phyloP scores from a whole-genome alignment of 2,888 invertebrate species.

The Brachypalpus laphriformis region DNA sequence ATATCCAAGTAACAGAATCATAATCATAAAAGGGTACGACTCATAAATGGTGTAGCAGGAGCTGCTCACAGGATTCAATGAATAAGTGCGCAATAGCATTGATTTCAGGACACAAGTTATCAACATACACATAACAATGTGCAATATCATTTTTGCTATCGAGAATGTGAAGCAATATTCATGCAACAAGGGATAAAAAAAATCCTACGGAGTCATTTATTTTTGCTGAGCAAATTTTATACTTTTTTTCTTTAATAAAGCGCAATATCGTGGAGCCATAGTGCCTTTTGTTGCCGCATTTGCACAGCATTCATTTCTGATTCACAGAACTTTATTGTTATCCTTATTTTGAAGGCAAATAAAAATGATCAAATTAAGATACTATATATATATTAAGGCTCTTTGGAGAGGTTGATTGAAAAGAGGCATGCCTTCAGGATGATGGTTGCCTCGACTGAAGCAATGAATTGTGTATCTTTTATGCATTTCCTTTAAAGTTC shows the following conservation, averaged over 20 bases:
- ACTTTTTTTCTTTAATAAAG: constrained; percentile 48
- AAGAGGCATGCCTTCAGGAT: background rate
- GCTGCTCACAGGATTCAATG: background rate
- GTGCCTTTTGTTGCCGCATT: constrained; percentile 19
- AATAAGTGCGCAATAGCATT: background rate
- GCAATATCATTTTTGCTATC: background rate
- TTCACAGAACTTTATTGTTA: constrained; percentile 29
- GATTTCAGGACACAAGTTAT: background rate
- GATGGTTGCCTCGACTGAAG: background rate
- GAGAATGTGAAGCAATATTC: constrained; percentile 23
- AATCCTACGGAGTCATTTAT: background rate
- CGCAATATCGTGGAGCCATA: background rate
- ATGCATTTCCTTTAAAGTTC: background rate
- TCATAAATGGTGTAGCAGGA: constrained; percentile 26
- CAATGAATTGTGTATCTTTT: background rate
- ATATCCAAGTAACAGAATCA: constrained; percentile 63
- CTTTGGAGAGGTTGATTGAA: background rate
- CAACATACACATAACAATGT: too few relatives aligned
- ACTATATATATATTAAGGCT: background rate
- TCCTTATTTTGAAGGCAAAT: constrained; percentile 1
- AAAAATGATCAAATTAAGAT: background rate
- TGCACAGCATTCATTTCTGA: constrained; percentile 38
- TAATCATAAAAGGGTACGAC: constrained; percentile 66
- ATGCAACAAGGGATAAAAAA: background rate
- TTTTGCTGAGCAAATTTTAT: constrained; percentile 22